Evolutionary conservation across 2,797 vertebrate genomes (phyloP), one percentile per base, ranked within the genome.

Genomic region (Rhadinocentrus ornatus): DNA sequence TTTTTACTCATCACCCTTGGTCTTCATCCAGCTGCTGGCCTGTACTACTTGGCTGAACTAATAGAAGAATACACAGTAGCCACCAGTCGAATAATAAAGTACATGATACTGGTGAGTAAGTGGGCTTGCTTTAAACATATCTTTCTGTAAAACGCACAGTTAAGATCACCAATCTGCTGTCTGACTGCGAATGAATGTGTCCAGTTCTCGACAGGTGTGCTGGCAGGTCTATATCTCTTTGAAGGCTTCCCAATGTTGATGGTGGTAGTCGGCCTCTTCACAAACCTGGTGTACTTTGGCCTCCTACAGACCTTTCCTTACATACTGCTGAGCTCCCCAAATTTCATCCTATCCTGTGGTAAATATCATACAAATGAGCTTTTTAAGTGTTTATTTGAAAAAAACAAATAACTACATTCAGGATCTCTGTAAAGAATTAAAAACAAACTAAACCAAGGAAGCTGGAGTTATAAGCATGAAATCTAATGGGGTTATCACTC

Each of bases 51-150:
- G 93, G 97, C 97, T 2, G 97, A 99, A 89, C 87, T 99, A 74
- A 98, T 99, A 78, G 97, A 99, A 88, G 97, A 99, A 86, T 99
- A 97, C 89, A 98, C 97, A 0, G 96, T 99, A 1, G 96, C 95
- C 66, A 98, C 97, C 71, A 96, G 96, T 87, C 95, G 97, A 81
- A 96, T 99, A 81, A 98, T 99, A 89, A 99, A 98, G 52, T 99
- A 98, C 91, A 98, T 98, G 97, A 97, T 99, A 80, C 93, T 97
- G 96, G 97, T 99, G 85, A 96, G 96, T 93, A 37, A 9, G 7
- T 4, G 18, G 22, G 2, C 1, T n/a, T 50, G 9, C n/a, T 59
- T 69, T n/a, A 9, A 34, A 16, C 39, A 26, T 11, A 27, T 6
- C 5, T 13, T 7, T 52, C 9, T 16, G 22, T 22, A 0, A 71